These are phyloP conservation scores for Salvelinus namaycush DNA, from an alignment of 2,113 vertebrate species.

Conservation along the genomic window DNA sequence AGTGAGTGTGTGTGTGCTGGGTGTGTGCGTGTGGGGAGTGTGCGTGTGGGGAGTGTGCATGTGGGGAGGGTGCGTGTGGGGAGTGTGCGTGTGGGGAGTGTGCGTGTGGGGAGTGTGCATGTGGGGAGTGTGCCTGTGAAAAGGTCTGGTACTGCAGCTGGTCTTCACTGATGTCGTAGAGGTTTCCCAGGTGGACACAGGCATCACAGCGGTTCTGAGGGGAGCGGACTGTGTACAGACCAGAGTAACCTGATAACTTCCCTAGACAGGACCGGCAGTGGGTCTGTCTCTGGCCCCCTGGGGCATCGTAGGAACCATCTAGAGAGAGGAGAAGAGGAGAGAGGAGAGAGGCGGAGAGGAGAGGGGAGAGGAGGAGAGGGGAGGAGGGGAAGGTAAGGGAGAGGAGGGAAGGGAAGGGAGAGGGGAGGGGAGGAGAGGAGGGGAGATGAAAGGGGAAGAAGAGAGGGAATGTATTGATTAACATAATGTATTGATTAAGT, in stretches of 20 bases:
- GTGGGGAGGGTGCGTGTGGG: conserved; percentile 23
- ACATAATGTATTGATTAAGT: too few relatives aligned
- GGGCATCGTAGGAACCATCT: conserved; percentile 69
- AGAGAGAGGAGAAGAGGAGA: conserved; percentile 38
- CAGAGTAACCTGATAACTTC: conserved; percentile 85
- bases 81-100: conserved; percentile 7
- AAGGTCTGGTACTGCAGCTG: conserved; percentile 77
- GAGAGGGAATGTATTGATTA: too few relatives aligned
- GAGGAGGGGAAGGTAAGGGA: too few relatives aligned
- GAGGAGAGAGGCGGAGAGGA: too few relatives aligned
- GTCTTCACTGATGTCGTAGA: conserved; percentile 97
- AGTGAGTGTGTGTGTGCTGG: conserved; percentile 56
- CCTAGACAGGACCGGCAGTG: conserved; percentile 95
- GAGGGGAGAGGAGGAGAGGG: neutral
- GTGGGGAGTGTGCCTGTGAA: conserved; percentile 23
- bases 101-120: conserved; percentile 1
- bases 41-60: neutral
- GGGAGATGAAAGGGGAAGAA: too few relatives aligned
- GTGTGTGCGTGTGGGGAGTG: conserved; percentile 32
- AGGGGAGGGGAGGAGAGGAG: too few relatives aligned
- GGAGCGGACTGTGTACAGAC: conserved; percentile 87
- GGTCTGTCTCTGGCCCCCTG: conserved; percentile 53
- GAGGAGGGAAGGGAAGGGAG: too few relatives aligned
- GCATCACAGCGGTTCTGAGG: conserved; percentile 90
- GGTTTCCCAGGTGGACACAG: conserved; percentile 88